Evolutionary conservation across 2,797 vertebrate species (phyloP), one percentile per base, ranked within the genome.

Genomic region (Momotus momota): DNA sequence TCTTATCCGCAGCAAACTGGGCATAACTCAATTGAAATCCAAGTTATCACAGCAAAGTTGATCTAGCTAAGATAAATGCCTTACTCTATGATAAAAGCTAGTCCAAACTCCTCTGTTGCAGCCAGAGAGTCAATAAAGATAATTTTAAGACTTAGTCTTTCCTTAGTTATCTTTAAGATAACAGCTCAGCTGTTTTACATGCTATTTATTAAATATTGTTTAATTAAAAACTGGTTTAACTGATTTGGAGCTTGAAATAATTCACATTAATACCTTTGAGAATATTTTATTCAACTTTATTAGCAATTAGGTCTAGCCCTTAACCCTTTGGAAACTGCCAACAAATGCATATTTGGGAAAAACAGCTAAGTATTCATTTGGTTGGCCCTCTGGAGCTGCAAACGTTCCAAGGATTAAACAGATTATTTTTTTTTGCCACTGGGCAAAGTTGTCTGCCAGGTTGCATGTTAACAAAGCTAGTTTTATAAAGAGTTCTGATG

Each of bases 161-260:
- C 43, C 12, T 89, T 64, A 45, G 6, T 51, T 81, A 85, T 52
- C 35, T 23, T 85, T 40, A 72, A 90, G 74, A 60, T 69, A 74
- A 49, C 20, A 52, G 29, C 57, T 51, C 29, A 21, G 35, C 79
- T 77, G 60, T 55, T 90, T 80, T 49, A 93, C n/a, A 45, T 70
- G 74, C 38, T 93, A 80, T 91, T 96, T 96, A 82, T 91, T 92
- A 91, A 91, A 65, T 83, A 33, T 48, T 41, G 33, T 46, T 96
- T 90, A 94, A 96, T 93, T 97, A 90, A 96, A 92, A 97, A 55
- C n/a, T 62, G 26, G 49, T 69, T 83, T 89, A 81, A 93, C 78
- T 74, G 48, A 92, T 88, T 82, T 95, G 51, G 49, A 73, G 49
- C 79, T 65, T 92, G 91, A 94, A 93, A 93, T 48, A 51, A 71